phyloP scores from a whole-genome alignment of 2,113 vertebrate genomes.

The Cynoglossus semilaevis region DNA sequence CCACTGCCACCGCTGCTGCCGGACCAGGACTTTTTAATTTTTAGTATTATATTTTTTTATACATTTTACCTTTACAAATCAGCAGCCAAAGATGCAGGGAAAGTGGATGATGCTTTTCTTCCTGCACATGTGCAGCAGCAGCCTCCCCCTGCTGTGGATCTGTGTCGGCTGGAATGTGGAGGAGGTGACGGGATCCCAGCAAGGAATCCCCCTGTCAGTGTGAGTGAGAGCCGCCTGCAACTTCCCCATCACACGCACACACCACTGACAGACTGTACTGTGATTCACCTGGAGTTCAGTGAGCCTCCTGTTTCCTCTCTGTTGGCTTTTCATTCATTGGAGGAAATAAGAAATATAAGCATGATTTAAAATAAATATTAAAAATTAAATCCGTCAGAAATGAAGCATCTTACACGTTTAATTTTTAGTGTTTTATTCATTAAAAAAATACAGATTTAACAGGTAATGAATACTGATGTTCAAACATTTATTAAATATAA shows the following conservation, averaged over 20 bases:
- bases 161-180: slow-evolving; percentile 75
- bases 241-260: slow-evolving; percentile 23
- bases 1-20: background rate
- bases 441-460: too few relatives aligned
- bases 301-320: too few relatives aligned
- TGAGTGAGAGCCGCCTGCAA: slow-evolving; percentile 64
- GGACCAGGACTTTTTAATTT: slow-evolving; percentile 8
- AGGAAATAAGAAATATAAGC: too few relatives aligned
- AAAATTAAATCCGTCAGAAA: too few relatives aligned
- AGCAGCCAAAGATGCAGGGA: slow-evolving; percentile 70
- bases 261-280: too few relatives aligned
- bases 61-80: background rate
- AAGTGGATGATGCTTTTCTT: slow-evolving; percentile 44
- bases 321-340: too few relatives aligned
- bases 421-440: too few relatives aligned
- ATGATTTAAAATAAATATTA: too few relatives aligned
- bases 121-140: slow-evolving; percentile 64
- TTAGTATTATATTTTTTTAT: background rate
- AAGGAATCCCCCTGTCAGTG: slow-evolving; percentile 92
- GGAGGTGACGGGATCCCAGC: slow-evolving; percentile 85
- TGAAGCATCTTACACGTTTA: too few relatives aligned
- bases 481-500: too few relatives aligned
- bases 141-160: slow-evolving; percentile 77
- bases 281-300: too few relatives aligned
- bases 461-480: too few relatives aligned